Evolutionary conservation across 2,797 vertebrate genomes (phyloP).

Genomic region (Crotalus adamanteus): DNA sequence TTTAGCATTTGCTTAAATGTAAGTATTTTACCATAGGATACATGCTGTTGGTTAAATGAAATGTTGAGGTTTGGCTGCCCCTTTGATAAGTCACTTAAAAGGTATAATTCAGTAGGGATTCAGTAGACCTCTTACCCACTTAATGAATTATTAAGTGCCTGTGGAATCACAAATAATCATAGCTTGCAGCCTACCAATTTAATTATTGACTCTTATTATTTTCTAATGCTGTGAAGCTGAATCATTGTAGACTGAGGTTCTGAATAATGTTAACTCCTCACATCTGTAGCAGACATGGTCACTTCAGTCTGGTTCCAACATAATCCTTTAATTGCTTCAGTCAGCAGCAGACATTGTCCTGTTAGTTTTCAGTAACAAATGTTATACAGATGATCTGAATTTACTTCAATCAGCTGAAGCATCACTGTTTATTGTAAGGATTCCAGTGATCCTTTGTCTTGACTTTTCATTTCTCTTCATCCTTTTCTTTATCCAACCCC

Average conservation of each 20-base stretch:
- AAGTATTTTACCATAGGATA: background rate
- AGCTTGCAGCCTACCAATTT: background rate
- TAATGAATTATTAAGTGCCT: slow-evolving; percentile 3
- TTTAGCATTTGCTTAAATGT: background rate
- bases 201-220: background rate
- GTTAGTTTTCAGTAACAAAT: background rate
- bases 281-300: background rate
- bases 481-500: background rate
- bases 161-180: background rate
- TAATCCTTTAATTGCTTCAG: background rate
- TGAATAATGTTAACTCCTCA: background rate
- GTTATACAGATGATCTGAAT: background rate
- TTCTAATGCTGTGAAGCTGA: background rate
- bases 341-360: background rate
- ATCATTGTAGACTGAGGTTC: background rate
- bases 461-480: background rate
- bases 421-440: background rate
- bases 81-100: background rate
- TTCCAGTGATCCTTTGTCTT: background rate
- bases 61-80: background rate
- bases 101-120: background rate
- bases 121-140: background rate
- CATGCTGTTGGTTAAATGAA: background rate
- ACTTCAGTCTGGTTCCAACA: background rate
- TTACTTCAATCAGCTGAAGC: background rate